phyloP scores from a whole-genome alignment of 2,888 invertebrate species.

The Strigamia transsilvanica region DNA sequence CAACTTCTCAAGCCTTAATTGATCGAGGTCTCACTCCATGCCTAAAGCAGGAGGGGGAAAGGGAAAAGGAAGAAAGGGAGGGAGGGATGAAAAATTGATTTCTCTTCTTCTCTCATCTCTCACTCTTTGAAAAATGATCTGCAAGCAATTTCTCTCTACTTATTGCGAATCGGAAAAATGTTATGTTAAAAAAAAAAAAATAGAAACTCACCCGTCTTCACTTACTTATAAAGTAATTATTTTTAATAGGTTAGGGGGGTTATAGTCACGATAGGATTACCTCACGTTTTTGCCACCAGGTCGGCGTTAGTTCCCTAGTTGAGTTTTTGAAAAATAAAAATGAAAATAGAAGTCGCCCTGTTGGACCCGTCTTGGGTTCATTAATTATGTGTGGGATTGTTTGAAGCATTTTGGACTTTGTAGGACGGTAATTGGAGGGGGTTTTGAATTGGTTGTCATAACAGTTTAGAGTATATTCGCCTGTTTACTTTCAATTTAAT shows the following conservation, averaged over 20 bases:
- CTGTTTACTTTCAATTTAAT: too few relatives aligned
- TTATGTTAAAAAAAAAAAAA: background rate
- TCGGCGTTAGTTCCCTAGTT: constrained; percentile 1
- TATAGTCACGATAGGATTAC: background rate
- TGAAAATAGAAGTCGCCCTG: background rate
- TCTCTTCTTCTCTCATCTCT: constrained; percentile 24
- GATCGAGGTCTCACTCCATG: constrained; percentile 44
- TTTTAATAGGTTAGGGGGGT: background rate
- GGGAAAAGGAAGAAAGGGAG: background rate
- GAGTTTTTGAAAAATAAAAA: background rate
- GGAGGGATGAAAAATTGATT: constrained; percentile 41
- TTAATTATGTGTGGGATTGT: too few relatives aligned
- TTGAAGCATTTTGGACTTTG: too few relatives aligned
- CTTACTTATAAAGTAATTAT: constrained; percentile 39
- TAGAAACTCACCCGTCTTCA: background rate
- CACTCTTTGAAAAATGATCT: constrained; percentile 23
- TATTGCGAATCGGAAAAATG: background rate
- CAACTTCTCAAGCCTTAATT: constrained; percentile 43
- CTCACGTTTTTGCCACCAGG: background rate
- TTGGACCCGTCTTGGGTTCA: too few relatives aligned
- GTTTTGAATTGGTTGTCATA: too few relatives aligned
- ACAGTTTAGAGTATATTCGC: too few relatives aligned
- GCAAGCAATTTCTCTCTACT: constrained; percentile 34
- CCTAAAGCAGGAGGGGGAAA: constrained; percentile 16
- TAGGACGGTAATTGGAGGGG: too few relatives aligned